Evolutionary conservation across 2,113 vertebrate genomes (phyloP).

Genomic region (Festucalex cinctus): DNA sequence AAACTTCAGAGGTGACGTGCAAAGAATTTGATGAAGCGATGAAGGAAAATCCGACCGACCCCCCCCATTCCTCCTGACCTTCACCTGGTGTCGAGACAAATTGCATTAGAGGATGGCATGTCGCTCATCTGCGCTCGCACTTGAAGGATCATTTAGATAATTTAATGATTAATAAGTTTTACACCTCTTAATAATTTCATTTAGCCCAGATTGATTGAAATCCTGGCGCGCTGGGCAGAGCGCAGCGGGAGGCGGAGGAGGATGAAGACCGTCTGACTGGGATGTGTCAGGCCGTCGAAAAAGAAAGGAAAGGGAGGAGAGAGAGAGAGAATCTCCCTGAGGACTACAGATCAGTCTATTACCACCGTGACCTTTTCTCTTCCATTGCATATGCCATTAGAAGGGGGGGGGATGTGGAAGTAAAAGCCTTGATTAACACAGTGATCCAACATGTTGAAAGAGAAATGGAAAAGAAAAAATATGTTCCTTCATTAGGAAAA

Average conservation of each 20-base stretch:
- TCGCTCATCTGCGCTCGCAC: conserved; percentile 90
- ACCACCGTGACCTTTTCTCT: conserved; percentile 94
- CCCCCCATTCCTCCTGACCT: conserved; percentile 82
- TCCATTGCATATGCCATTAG: conserved; percentile 94
- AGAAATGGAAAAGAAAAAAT: conserved; percentile 70
- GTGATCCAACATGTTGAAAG: conserved; percentile 66
- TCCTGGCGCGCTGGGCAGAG: conserved; percentile 80
- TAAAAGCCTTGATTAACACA: conserved; percentile 72
- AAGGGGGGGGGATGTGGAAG: conserved; percentile 81
- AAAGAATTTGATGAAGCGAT: conserved; percentile 8
- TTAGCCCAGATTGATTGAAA: conserved; percentile 93
- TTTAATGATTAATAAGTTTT: conserved; percentile 99
- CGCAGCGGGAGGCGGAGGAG: conserved; percentile 90
- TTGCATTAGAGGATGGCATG: conserved; percentile 95
- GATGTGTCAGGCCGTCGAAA: conserved; percentile 19
- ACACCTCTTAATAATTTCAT: conserved; percentile 99
- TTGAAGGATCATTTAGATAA: conserved; percentile 98
- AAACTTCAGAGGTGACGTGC: background rate
- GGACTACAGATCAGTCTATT: conserved; percentile 97
- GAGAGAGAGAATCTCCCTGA: conserved; percentile 75
- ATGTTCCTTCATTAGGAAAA: conserved; percentile 75
- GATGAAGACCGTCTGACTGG: conserved; percentile 64
- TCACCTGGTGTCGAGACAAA: conserved; percentile 88
- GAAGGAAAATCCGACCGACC: conserved; percentile 23
- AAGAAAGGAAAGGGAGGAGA: conserved; percentile 3